Percentiles rank a stretch among this genome's conserved stretches.
Evolutionary conservation across 2,113 vertebrate species (phyloP).

Genomic region (Gallinago undulata): DNA sequence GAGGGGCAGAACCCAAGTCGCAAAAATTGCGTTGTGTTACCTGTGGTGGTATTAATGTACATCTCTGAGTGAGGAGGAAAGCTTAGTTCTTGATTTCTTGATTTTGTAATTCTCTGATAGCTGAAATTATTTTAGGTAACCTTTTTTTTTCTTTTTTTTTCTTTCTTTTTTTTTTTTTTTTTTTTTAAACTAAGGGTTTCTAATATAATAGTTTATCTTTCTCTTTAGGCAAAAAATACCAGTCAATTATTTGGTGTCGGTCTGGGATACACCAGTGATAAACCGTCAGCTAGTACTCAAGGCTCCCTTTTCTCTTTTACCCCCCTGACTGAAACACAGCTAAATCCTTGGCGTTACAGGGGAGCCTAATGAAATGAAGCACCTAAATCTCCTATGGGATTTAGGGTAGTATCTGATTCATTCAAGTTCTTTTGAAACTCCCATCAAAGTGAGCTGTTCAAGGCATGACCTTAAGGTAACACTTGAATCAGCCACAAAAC

Average conservation of each 20-base stretch:
- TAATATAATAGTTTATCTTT: background rate
- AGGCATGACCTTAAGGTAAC: conserved; percentile 51
- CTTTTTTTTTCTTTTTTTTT: background rate
- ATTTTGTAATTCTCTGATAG: background rate
- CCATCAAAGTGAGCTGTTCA: conserved; percentile 47
- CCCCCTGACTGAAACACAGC: background rate
- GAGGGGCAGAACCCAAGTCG: background rate
- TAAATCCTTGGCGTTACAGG: background rate
- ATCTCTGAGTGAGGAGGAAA: background rate
- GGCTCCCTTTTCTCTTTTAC: background rate
- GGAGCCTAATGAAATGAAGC: background rate
- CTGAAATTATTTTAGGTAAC: background rate
- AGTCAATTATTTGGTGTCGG: background rate
- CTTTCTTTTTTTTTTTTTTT: background rate
- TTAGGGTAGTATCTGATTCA: conserved; percentile 3
- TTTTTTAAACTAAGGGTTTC: background rate
- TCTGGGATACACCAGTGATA: background rate
- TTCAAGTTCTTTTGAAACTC: conserved; percentile 33
- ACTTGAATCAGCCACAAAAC: conserved; percentile 31
- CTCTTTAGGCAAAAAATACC: background rate
- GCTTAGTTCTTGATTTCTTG: background rate
- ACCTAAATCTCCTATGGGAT: background rate
- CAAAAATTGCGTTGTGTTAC: background rate
- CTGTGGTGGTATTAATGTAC: background rate
- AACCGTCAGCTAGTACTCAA: fast-evolving